Conservation (phyloP, 2,797 vertebrate genomes). For the Austrolebias charrua region DNA sequence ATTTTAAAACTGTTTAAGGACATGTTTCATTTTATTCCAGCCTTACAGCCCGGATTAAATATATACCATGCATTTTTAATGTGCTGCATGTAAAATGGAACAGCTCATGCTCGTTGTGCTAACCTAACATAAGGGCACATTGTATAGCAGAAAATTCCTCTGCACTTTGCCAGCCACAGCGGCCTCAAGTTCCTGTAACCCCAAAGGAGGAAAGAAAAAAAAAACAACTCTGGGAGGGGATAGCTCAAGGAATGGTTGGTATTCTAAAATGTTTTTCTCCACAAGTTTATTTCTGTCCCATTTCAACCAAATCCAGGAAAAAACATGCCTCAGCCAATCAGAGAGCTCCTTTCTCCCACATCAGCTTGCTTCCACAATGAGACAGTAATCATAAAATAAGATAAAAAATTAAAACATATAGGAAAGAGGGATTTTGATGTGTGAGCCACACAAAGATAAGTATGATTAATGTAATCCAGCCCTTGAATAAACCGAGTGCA, state of each 20-base stretch:
- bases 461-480: conserved; percentile 44
- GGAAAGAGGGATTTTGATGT: neutral
- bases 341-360: conserved; percentile 26
- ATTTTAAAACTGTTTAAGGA: neutral
- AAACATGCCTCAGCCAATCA: conserved; percentile 55
- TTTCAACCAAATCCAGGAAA: conserved; percentile 40
- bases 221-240: conserved; percentile 64
- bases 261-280: conserved; percentile 73
- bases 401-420: neutral
- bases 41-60: conserved; percentile 15
- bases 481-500: conserved; percentile 35
- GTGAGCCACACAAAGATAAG: conserved; percentile 10
- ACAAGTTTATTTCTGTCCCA: conserved; percentile 68
- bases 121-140: conserved; percentile 59
- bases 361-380: conserved; percentile 32
- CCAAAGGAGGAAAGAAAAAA: conserved; percentile 25
- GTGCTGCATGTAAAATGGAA: conserved; percentile 30
- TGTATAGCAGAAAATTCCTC: conserved; percentile 54
- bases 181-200: conserved; percentile 53
- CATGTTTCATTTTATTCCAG: conserved; percentile 1
- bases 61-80: conserved; percentile 40
- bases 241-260: conserved; percentile 71
- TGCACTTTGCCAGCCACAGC: conserved; percentile 30
- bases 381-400: neutral
- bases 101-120: conserved; percentile 34